A percentile compares a stretch with the other conserved stretches of the same genome.
phyloP scores from a whole-genome alignment of 2,113 vertebrate genomes.

The Bucco capensis region DNA sequence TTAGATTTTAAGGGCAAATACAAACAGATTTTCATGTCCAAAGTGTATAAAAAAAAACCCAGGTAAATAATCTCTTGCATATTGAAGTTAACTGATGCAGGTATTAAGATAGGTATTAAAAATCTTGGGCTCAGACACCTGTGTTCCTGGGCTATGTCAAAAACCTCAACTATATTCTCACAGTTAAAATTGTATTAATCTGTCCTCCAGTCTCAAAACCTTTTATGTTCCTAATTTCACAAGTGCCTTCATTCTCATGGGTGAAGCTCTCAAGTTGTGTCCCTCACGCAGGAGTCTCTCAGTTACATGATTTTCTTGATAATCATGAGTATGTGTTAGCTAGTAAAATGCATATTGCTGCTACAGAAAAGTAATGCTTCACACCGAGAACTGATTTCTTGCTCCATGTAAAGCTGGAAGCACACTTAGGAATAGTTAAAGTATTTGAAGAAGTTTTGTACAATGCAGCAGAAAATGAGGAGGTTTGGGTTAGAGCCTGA shows the following conservation, averaged over 20 bases:
- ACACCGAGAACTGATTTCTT: not conserved
- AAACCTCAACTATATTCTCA: not conserved
- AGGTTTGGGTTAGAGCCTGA: not conserved
- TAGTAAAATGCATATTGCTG: not conserved
- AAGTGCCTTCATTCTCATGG: not conserved
- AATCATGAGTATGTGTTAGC: not conserved
- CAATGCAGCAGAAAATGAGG: not conserved
- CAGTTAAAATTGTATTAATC: not conserved
- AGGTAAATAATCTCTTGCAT: slow-evolving; percentile 44
- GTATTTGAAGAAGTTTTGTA: not conserved
- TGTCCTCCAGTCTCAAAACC: not conserved
- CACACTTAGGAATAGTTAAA: not conserved
- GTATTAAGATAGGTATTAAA: not conserved
- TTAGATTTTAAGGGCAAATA: slow-evolving; percentile 72
- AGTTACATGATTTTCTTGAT: not conserved
- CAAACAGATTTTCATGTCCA: slow-evolving; percentile 55
- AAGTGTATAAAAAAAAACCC: slow-evolving; percentile 62
- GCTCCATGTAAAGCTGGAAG: not conserved
- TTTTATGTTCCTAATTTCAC: not conserved
- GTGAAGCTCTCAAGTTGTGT: not conserved
- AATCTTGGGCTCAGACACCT: not conserved
- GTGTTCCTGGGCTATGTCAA: not conserved
- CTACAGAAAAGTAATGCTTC: not conserved
- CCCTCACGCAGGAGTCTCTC: not conserved
- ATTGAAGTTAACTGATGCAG: not conserved